These are phyloP conservation scores for Brachypterus glaber DNA, from an alignment of 2,888 invertebrate species.

Conservation along the genomic window DNA sequence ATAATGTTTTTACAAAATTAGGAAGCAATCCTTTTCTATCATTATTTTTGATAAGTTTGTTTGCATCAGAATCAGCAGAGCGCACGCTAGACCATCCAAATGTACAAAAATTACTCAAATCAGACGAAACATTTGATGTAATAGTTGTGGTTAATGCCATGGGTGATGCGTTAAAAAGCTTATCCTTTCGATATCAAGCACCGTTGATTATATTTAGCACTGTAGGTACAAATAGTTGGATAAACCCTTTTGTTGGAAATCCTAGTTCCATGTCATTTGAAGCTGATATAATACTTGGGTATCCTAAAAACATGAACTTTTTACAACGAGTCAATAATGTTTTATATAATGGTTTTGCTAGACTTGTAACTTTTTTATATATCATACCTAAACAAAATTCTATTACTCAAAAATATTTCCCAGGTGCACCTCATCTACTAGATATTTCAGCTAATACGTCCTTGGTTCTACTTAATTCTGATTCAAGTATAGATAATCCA, in stretches of 20 bases:
- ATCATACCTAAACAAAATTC: neutral
- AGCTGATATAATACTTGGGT: neutral
- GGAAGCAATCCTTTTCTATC: no score
- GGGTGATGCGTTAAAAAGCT: neutral
- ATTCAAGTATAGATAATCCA: constrained; percentile 43
- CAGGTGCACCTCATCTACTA: constrained; percentile 20
- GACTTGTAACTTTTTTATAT: no score
- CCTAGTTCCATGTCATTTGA: neutral
- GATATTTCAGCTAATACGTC: constrained; percentile 27
- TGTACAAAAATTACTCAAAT: constrained; percentile 1
- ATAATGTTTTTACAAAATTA: no score
- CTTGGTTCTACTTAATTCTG: constrained; percentile 33
- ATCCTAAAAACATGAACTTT: neutral
- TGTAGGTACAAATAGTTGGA: neutral
- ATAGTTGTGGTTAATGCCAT: neutral
- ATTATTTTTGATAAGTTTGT: no score
- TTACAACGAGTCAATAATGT: neutral
- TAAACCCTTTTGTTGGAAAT: neutral
- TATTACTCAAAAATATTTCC: neutral
- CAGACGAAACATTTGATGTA: constrained; percentile 2
- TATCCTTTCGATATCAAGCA: neutral
- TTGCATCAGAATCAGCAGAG: no score
- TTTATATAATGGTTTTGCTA: neutral
- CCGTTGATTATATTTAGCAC: neutral
- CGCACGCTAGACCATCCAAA: neutral